Evolutionary conservation across 2,113 vertebrate species (phyloP).

Genomic region (Chrysochloris asiatica): DNA sequence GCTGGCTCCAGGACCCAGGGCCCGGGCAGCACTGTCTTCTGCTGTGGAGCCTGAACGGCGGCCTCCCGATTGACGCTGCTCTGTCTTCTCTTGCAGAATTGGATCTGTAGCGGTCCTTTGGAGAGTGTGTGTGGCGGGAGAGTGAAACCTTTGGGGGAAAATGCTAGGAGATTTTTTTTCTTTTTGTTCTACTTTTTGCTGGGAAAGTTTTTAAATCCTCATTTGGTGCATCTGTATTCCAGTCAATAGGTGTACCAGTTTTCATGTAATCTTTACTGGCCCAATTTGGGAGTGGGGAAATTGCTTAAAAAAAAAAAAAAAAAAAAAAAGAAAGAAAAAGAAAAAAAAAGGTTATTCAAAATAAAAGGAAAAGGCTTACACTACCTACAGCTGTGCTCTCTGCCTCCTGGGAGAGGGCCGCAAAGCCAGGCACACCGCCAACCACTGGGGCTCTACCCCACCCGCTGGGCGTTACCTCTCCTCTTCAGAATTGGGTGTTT

Average conservation of each 20-base stretch:
- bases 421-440: constrained; percentile 76
- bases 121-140: constrained; percentile 95
- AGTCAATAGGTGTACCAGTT: constrained; percentile 91
- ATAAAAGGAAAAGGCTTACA: constrained; percentile 90
- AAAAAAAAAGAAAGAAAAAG: constrained; percentile 81
- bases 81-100: constrained; percentile 89
- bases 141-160: constrained; percentile 94
- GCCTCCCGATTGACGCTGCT: constrained; percentile 77
- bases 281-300: constrained; percentile 90
- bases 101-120: constrained; percentile 89
- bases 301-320: constrained; percentile 93
- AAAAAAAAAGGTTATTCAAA: constrained; percentile 86
- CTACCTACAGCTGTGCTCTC: constrained; percentile 90
- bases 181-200: constrained; percentile 90
- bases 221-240: constrained; percentile 91
- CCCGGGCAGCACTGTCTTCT: constrained; percentile 44
- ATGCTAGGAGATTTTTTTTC: constrained; percentile 90
- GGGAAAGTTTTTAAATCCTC: constrained; percentile 92
- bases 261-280: constrained; percentile 95
- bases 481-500: constrained; percentile 76
- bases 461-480: constrained; percentile 75
- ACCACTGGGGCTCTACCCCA: constrained; percentile 71
- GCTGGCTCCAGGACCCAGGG: constrained; percentile 38
- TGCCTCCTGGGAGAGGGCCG: constrained; percentile 86
- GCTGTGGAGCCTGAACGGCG: constrained; percentile 36